Percentiles rank a stretch among this genome's conserved stretches.
These are phyloP conservation scores for Tetramorium parvispinum DNA, from an alignment of 1,140 invertebrate genomes.

Conservation along the genomic window DNA sequence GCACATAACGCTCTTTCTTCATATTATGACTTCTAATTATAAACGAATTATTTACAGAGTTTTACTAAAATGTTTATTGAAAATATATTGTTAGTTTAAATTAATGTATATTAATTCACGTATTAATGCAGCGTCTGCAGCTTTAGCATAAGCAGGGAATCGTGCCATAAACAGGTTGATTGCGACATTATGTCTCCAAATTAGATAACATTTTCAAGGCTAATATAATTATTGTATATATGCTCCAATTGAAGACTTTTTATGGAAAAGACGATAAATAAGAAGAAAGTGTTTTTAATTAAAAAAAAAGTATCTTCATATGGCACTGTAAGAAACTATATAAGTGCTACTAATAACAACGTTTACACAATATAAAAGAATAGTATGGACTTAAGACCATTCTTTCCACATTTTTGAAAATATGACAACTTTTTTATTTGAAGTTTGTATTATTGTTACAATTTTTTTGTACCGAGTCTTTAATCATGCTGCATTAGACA, in stretches of 20 bases:
- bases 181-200: background rate
- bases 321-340: background rate
- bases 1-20: slow-evolving; percentile 44
- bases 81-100: slow-evolving; percentile 7
- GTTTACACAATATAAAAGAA: background rate
- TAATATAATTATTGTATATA: background rate
- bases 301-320: background rate
- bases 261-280: background rate
- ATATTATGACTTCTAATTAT: slow-evolving; percentile 19
- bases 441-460: slow-evolving; percentile 7
- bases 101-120: background rate
- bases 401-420: background rate
- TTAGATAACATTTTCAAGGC: background rate
- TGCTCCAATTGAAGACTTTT: slow-evolving; percentile 19
- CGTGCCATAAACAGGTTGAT: slow-evolving; percentile 32
- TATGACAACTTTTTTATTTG: background rate
- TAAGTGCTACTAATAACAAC: background rate
- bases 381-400: background rate
- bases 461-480: background rate
- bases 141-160: slow-evolving; percentile 2
- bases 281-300: background rate
- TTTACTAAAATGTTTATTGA: background rate
- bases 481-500: slow-evolving; percentile 5
- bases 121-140: background rate
- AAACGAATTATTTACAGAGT: background rate